Base-by-base conservation (phyloP, 2,113 vertebrate species). In the Casuarius casuarius region DNA sequence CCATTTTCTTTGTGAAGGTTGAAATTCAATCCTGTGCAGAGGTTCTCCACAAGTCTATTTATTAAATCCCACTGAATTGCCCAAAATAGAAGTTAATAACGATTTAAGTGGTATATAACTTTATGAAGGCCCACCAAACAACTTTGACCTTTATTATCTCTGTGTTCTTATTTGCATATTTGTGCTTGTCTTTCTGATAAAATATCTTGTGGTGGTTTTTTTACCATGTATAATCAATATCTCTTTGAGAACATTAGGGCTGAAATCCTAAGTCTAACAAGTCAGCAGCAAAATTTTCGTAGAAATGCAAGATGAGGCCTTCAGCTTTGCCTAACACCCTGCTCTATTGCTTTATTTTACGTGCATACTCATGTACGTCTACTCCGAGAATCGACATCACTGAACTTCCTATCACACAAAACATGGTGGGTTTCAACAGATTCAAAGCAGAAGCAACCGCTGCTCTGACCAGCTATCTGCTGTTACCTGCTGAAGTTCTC, bases 51-150 rank as follows among this genome's bases (percentile, higher is more conserved):
- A 92, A 91, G 56, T 44, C 23, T 35, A 9, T 68, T 87, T 84
- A 81, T 89, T 82, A 95, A 89, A 91, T 76, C 84, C 74, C 94
- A 76, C 74, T 79, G 87, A 92, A 95, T 85, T 51, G 42, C 49
- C 74, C 71, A 3, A 79, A 92, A 94, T 19, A 58, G 87, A 91
- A 93, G 70, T 49, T 87, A 93, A 95, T 96, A 92, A 85, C 84
- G 70, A 94, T 89, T 95, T 94, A 93, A 96, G 73, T 82, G 71
- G 84, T 48, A 28, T 40, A 42, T 82, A 94, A 95, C 71, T 93
- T 96, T 76, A 89, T 28, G 70, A 84, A 95, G 49, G 66, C 31
- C 91, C 62, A 49, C 91, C 92, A 87, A 95, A 91, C 71, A 87
- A 89, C 77, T 85, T 54, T 62, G 66, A 58, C 70, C 81, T 94